Evolutionary conservation across 2,797 vertebrate genomes (phyloP), one percentile per base, ranked within the genome.

Genomic region (Gobionotothen gibberifrons): DNA sequence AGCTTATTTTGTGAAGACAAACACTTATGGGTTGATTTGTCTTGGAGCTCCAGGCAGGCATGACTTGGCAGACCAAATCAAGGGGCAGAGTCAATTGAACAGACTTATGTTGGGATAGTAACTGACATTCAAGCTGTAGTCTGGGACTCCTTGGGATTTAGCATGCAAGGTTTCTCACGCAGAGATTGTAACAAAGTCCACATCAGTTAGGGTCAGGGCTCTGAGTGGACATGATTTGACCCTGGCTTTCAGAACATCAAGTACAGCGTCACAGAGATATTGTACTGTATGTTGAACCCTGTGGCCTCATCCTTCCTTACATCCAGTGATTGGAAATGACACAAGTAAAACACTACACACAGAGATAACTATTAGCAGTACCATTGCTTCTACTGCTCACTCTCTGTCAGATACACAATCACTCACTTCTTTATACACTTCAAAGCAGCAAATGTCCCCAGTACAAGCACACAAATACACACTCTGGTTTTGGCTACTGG

Each of bases 1-100:
- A 63, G 82, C 70, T 85, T 51, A 70, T 78, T 84, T 73, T 85
- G 67, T 44, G 72, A 86, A 89, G 85, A 85, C 79, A 68, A 79
- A 86, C 82, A 76, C 74, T 78, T 81, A 67, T 2, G 69, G 64
- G 63, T 62, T 79, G 75, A 85, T 88, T 78, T 79, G 84, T 72
- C 6, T 9, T 36, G 9, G 32, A 71, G 75, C 22, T 52, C 80
- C 82, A 44, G 52, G 46, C 66, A 69, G 75, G 84, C 70, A 76
- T 39, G 82, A 83, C 65, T 79, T 82, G 84, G 84, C 76, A 68
- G 44, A 70, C 17, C 3, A 17, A 59, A 10, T 78, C 19, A 19
- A 67, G 16, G 48, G 22, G 80, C 69, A 12, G 47, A 84, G 63
- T 58, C 60, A 2, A 55, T 85, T 78, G 64, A 71, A 83, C 67